A percentile compares a stretch with the other conserved stretches of the same genome.
Conservation (phyloP, 35 echinoderm and acorn worm genomes). For the Amphiura filiformis region DNA sequence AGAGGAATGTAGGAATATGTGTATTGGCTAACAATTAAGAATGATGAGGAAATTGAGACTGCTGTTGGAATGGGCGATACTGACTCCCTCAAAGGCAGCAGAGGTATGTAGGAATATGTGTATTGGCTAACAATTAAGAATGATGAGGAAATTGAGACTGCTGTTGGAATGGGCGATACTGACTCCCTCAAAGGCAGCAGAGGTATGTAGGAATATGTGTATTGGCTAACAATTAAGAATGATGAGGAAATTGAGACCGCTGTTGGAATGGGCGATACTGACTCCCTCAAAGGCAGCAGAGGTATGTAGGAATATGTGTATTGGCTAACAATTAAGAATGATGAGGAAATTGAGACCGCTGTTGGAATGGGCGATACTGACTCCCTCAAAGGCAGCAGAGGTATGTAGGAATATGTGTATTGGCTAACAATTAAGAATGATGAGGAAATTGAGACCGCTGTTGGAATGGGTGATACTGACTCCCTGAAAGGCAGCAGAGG, state of each 20-base stretch:
- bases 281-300: conserved; percentile 30
- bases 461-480: conserved; percentile 21
- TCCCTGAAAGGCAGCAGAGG: conserved; percentile 35
- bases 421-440: conserved; percentile 44
- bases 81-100: conserved; percentile 29
- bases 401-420: not conserved
- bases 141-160: conserved; percentile 55
- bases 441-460: conserved; percentile 46
- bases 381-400: conserved; percentile 30
- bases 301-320: too few species aligned
- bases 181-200: conserved; percentile 32
- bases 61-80: conserved; percentile 1
- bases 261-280: conserved; percentile 3
- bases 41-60: conserved; percentile 59
- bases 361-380: conserved; percentile 12
- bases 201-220: too few species aligned
- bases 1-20: conserved; percentile 22
- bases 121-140: too few species aligned
- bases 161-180: not conserved
- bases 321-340: too few species aligned
- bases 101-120: conserved; percentile 24
- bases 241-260: conserved; percentile 51
- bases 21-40: too few species aligned
- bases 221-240: too few species aligned
- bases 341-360: conserved; percentile 47